A percentile compares a stretch with the other conserved stretches of the same genome.
Conservation (phyloP, 2,888 invertebrate species). For the Ischnus inquisitorius region DNA sequence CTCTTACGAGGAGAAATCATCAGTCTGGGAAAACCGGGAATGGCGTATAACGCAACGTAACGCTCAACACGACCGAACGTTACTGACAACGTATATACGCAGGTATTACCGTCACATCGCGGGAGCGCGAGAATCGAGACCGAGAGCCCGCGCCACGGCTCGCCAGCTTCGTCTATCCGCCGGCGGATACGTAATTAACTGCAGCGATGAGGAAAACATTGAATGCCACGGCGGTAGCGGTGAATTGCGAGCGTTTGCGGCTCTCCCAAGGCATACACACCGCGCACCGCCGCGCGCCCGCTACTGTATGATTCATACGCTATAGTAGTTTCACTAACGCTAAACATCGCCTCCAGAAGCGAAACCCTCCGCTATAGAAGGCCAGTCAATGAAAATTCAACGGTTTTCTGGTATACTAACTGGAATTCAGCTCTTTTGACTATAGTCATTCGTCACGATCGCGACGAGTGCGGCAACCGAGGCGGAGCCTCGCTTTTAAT, state of each 20-base stretch:
- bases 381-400: constrained; percentile 46
- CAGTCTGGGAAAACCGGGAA: constrained; percentile 19
- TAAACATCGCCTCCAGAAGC: constrained; percentile 8
- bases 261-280: constrained; percentile 17
- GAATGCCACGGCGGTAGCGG: constrained; percentile 46
- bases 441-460: constrained; percentile 15
- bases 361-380: constrained; percentile 14
- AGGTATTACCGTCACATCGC: constrained; percentile 5
- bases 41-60: constrained; percentile 10
- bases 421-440: constrained; percentile 5
- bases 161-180: constrained; percentile 41
- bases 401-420: constrained; percentile 10
- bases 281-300: neutral
- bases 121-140: constrained; percentile 38
- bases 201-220: constrained; percentile 49
- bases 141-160: constrained; percentile 35
- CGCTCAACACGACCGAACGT: neutral
- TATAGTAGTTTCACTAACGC: neutral
- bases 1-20: neutral
- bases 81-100: neutral
- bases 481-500: neutral
- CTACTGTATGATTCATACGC: neutral
- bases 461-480: neutral
- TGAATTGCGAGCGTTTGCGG: constrained; percentile 49
- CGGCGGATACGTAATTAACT: constrained; percentile 49